Evolutionary conservation across 2,888 invertebrate species (phyloP).

Genomic region (Eilema griseolum): DNA sequence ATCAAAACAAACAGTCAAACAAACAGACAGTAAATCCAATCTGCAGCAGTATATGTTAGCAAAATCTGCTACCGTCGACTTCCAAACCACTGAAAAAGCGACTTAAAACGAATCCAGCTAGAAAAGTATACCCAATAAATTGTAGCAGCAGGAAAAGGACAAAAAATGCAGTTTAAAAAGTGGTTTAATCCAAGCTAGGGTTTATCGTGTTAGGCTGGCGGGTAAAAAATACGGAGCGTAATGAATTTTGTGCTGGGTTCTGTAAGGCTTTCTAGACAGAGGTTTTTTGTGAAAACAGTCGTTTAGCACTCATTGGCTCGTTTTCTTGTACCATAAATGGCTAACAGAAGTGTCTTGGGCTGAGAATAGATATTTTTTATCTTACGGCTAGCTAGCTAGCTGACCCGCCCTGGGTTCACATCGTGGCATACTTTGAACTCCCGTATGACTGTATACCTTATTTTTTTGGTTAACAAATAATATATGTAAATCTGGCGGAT

Average conservation of each 20-base stretch:
- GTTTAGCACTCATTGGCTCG: slow-evolving; percentile 9
- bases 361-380: background rate
- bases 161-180: slow-evolving; percentile 51
- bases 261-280: slow-evolving; percentile 19
- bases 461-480: too few species aligned
- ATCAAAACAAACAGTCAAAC: background rate
- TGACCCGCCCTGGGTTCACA: too few species aligned
- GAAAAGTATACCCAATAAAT: slow-evolving; percentile 28
- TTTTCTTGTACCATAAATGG: slow-evolving; percentile 12
- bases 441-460: too few species aligned
- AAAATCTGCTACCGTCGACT: slow-evolving; percentile 31
- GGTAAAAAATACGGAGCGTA: slow-evolving; percentile 41
- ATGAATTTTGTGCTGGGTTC: slow-evolving; percentile 40
- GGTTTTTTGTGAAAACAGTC: background rate
- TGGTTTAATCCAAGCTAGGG: slow-evolving; percentile 53
- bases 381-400: background rate
- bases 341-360: background rate
- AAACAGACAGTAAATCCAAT: background rate
- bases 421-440: too few species aligned
- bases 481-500: too few species aligned
- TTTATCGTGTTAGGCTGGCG: slow-evolving; percentile 58
- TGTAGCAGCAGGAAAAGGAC: slow-evolving; percentile 28
- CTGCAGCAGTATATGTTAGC: background rate
- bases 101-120: slow-evolving; percentile 16
- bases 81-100: slow-evolving; percentile 29